Evolutionary conservation across 2,113 vertebrate species (phyloP).

Genomic region (Poecile atricapillus): DNA sequence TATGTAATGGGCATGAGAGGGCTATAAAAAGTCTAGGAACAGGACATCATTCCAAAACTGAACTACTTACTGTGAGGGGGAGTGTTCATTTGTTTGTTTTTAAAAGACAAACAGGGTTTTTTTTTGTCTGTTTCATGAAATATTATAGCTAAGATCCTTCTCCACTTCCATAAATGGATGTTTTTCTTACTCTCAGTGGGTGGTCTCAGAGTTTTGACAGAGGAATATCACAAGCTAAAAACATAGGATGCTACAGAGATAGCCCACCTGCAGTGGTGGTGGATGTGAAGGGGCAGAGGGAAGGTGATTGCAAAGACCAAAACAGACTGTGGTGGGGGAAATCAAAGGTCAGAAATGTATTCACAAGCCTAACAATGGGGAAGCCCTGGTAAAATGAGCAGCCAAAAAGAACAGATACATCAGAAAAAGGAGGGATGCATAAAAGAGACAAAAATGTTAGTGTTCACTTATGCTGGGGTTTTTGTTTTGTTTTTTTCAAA

Average conservation of each 20-base stretch:
- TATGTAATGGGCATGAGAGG: background rate
- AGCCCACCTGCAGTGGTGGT: constrained; percentile 58
- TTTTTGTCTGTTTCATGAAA: constrained; percentile 44
- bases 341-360: constrained; percentile 56
- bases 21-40: background rate
- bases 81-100: constrained; percentile 57
- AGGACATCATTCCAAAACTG: background rate
- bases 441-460: background rate
- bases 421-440: background rate
- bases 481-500: background rate
- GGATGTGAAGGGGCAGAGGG: constrained; percentile 24
- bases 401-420: background rate
- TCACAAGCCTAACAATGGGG: constrained; percentile 30
- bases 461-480: background rate
- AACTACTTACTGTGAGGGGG: constrained; percentile 14
- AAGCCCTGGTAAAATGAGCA: constrained; percentile 25
- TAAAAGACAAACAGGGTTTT: background rate
- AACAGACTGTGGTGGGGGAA: constrained; percentile 44
- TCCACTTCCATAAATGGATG: constrained; percentile 67
- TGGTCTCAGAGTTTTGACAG: constrained; percentile 62
- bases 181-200: constrained; percentile 67
- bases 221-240: constrained; percentile 54
- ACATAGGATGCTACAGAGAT: constrained; percentile 63
- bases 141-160: constrained; percentile 54
- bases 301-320: constrained; percentile 61